These are phyloP conservation scores for Ornithorhynchus anatinus DNA, from an alignment of 2,113 vertebrate species.

Conservation along the genomic window DNA sequence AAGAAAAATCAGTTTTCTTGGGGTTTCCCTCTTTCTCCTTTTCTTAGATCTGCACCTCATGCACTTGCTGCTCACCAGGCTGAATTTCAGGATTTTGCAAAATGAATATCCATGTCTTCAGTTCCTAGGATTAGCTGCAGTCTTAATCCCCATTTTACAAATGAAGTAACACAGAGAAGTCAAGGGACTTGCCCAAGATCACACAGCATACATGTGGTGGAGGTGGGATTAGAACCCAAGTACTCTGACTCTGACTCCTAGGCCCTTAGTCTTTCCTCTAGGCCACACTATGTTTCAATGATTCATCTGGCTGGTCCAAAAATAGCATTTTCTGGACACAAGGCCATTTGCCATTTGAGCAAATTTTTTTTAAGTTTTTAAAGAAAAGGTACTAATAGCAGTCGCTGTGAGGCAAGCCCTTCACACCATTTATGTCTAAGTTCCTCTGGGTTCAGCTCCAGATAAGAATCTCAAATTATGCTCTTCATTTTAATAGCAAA, in stretches of 20 bases:
- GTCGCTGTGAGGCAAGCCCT: slow-evolving; percentile 57
- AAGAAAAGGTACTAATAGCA: slow-evolving; percentile 56
- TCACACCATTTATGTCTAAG: slow-evolving; percentile 53
- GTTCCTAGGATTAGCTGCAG: too few relatives aligned
- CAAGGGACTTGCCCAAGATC: too few relatives aligned
- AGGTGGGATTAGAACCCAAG: too few relatives aligned
- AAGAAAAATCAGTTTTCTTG: slow-evolving; percentile 37
- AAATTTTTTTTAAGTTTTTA: slow-evolving; percentile 46
- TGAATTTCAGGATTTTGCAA: too few relatives aligned
- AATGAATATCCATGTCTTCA: too few relatives aligned
- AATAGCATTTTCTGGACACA: slow-evolving; percentile 18
- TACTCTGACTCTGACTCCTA: too few relatives aligned
- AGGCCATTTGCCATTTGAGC: slow-evolving; percentile 8
- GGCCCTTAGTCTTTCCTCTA: too few relatives aligned
- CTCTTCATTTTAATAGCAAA: slow-evolving; percentile 50
- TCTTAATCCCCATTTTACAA: too few relatives aligned
- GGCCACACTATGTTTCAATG: too few relatives aligned
- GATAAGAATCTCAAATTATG: slow-evolving; percentile 55
- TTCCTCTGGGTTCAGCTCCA: slow-evolving; percentile 38
- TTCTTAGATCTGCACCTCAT: not conserved
- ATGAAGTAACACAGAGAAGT: too few relatives aligned
- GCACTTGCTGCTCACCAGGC: not conserved
- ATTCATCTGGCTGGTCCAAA: slow-evolving; percentile 5
- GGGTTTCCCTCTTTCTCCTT: slow-evolving; percentile 45
- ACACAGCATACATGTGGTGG: too few relatives aligned